phyloP scores from a whole-genome alignment of 2,113 vertebrate genomes.

The Corythoichthys intestinalis region DNA sequence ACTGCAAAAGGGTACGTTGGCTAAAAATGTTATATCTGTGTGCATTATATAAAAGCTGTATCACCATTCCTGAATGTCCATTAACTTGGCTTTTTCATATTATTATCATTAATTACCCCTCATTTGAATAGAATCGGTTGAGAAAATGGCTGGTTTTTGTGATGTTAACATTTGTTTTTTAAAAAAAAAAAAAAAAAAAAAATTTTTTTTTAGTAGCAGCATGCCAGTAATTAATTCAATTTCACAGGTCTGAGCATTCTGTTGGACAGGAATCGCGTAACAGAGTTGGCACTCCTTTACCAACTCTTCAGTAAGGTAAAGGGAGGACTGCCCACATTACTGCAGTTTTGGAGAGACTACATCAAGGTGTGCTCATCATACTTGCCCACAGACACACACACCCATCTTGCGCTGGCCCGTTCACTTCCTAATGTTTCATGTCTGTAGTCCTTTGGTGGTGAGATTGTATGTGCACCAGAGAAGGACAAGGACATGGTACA shows the following conservation, averaged over 20 bases:
- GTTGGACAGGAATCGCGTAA: conserved; percentile 92
- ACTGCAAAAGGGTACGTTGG: conserved; percentile 89
- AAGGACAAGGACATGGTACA: conserved; percentile 99
- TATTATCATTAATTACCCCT: neutral
- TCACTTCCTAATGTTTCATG: conserved; percentile 3
- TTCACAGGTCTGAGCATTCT: conserved; percentile 85
- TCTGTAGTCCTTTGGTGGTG: conserved; percentile 90
- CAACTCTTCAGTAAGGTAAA: conserved; percentile 94
- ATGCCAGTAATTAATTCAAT: neutral
- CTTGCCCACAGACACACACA: neutral
- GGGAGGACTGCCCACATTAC: conserved; percentile 88
- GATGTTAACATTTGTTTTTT: neutral
- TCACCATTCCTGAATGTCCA: neutral
- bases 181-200: too few species aligned
- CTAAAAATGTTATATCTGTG: neutral
- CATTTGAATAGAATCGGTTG: neutral
- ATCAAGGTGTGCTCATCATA: conserved; percentile 80
- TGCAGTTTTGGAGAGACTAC: conserved; percentile 97
- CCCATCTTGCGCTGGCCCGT: neutral
- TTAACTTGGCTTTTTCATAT: neutral
- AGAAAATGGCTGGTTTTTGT: neutral
- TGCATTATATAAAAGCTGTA: neutral
- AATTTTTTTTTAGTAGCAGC: neutral
- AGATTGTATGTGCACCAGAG: conserved; percentile 97
- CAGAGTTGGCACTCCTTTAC: conserved; percentile 89